phyloP scores from a whole-genome alignment of 2,888 invertebrate species.

The Subacronicta megacephala region DNA sequence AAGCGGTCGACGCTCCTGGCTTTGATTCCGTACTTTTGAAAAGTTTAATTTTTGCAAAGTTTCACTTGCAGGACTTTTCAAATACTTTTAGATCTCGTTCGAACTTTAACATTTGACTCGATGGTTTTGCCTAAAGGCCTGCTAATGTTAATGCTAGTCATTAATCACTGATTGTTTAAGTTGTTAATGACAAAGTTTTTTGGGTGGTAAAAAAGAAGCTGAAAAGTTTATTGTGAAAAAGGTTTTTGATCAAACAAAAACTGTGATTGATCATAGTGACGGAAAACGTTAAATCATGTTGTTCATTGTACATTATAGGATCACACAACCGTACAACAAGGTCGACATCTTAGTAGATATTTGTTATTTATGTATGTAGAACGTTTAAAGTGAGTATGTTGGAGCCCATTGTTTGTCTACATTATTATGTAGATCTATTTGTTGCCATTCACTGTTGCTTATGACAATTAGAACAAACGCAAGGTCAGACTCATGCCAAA shows the following conservation, averaged over 20 bases:
- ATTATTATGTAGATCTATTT: constrained; percentile 72
- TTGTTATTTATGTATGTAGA: constrained; percentile 62
- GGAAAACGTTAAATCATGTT: constrained; percentile 52
- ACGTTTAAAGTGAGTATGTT: constrained; percentile 62
- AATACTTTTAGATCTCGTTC: constrained; percentile 75
- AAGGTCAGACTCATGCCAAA: constrained; percentile 68
- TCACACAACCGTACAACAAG: constrained; percentile 55
- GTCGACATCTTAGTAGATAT: constrained; percentile 56
- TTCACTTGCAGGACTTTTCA: constrained; percentile 78
- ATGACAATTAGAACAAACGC: constrained; percentile 69
- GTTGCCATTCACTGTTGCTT: constrained; percentile 72
- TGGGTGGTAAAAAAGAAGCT: constrained; percentile 28
- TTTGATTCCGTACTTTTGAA: constrained; percentile 83
- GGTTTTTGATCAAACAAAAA: constrained; percentile 36
- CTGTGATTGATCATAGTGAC: constrained; percentile 42
- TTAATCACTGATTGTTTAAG: constrained; percentile 50
- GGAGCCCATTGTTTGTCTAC: constrained; percentile 67
- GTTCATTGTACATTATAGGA: constrained; percentile 31
- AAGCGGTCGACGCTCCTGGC: constrained; percentile 75
- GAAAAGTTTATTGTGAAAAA: constrained; percentile 42
- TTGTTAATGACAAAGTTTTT: constrained; percentile 46
- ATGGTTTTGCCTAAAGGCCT: constrained; percentile 59
- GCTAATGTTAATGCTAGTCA: constrained; percentile 42
- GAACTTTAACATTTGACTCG: constrained; percentile 61
- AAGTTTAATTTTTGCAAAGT: constrained; percentile 86